These are phyloP conservation scores for Peromyscus californicus DNA, from an alignment of 2,113 vertebrate genomes.

Conservation along the genomic window DNA sequence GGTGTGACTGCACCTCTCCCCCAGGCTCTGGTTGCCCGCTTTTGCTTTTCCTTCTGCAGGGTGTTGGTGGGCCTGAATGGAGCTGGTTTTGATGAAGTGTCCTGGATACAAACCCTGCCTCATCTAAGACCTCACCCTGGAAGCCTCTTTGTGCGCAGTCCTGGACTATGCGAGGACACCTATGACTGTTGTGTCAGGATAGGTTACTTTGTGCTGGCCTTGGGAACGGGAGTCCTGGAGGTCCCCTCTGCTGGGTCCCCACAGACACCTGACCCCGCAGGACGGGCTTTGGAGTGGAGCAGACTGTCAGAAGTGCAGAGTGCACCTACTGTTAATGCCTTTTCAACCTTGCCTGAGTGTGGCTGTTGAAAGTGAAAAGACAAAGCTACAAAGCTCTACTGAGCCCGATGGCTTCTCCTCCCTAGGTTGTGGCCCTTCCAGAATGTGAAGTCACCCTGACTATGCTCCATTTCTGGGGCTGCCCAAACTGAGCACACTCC, in stretches of 20 bases:
- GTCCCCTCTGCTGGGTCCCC: background rate
- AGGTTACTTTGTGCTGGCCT: background rate
- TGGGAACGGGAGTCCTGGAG: background rate
- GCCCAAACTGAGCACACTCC: accelerated
- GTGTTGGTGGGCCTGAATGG: background rate
- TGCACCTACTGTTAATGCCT: background rate
- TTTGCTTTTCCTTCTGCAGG: background rate
- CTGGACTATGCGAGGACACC: background rate
- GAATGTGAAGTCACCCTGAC: accelerated
- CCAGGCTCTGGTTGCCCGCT: background rate
- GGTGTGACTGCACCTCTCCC: background rate
- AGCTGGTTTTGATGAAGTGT: background rate
- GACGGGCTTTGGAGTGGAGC: background rate
- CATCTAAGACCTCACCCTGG: background rate
- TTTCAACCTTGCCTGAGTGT: background rate
- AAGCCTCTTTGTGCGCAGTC: background rate
- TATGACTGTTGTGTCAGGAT: background rate
- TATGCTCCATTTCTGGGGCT: accelerated
- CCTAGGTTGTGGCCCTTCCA: background rate
- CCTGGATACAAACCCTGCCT: background rate
- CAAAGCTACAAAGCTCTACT: background rate
- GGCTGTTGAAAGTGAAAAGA: background rate
- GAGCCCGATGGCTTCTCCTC: accelerated
- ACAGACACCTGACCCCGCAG: background rate
- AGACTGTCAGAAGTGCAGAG: background rate